These are phyloP conservation scores for Simalia tracyae DNA, from an alignment of 2,797 vertebrate species.

Conservation along the genomic window DNA sequence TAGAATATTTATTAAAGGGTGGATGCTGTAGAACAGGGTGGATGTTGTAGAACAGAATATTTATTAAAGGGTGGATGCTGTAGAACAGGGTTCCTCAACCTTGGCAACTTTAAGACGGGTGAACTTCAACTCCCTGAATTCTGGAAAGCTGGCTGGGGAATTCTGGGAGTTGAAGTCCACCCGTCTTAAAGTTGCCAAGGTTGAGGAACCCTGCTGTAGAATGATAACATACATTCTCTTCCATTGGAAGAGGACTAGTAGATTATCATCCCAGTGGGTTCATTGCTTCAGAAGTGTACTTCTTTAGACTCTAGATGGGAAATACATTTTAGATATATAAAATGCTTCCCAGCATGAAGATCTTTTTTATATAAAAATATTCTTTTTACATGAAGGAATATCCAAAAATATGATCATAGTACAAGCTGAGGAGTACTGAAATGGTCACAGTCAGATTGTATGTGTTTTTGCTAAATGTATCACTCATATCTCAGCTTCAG, in stretches of 20 bases:
- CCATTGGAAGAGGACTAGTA: background rate
- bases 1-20: background rate
- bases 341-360: background rate
- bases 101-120: no score
- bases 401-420: background rate
- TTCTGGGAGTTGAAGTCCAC: no score
- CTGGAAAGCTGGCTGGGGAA: no score
- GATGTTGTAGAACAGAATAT: background rate
- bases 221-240: background rate
- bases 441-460: background rate
- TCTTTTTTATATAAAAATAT: background rate
- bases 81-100: no score
- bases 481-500: background rate
- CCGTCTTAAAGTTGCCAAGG: no score
- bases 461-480: background rate
- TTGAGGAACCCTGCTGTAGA: rapidly evolving
- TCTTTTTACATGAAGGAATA: background rate
- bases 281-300: background rate
- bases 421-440: background rate
- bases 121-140: no score
- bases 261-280: background rate
- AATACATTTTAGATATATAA: no score
- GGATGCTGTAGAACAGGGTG: rapidly evolving
- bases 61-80: rapidly evolving
- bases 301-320: background rate